These are phyloP conservation scores for Bruchidius siliquastri DNA, from an alignment of 2,888 invertebrate genomes.

Conservation along the genomic window DNA sequence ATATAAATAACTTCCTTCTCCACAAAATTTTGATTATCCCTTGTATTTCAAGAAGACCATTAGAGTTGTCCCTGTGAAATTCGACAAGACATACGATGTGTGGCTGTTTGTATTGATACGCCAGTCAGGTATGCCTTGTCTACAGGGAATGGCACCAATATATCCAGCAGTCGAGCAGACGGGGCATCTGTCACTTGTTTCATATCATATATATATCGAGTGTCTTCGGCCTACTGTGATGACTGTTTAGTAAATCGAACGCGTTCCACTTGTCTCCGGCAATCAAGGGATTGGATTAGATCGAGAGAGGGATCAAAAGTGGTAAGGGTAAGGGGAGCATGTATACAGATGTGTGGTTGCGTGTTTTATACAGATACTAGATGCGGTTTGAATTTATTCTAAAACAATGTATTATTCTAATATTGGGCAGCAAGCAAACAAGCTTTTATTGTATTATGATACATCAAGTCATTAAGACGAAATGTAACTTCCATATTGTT, in stretches of 20 bases:
- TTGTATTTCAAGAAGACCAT: not conserved
- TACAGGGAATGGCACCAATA: conserved; percentile 39
- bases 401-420: too few species aligned
- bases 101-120: conserved; percentile 38
- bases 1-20: not conserved
- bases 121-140: conserved; percentile 40
- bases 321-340: not conserved
- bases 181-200: conserved; percentile 37
- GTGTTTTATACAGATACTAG: too few species aligned
- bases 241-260: conserved; percentile 33
- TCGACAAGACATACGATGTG: conserved; percentile 31
- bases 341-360: not conserved
- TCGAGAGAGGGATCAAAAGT: not conserved
- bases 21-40: not conserved
- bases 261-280: conserved; percentile 27
- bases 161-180: conserved; percentile 28
- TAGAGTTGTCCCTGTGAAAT: not conserved
- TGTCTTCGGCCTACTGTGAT: conserved; percentile 17
- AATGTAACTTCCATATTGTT: too few species aligned
- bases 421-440: too few species aligned
- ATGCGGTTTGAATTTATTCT: too few species aligned
- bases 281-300: conserved; percentile 28
- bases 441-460: too few species aligned
- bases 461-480: too few species aligned
- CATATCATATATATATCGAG: conserved; percentile 32